Percentiles rank a stretch among this genome's conserved stretches.
phyloP scores from a whole-genome alignment of 2,888 invertebrate genomes.

The Melanargia galathea region DNA sequence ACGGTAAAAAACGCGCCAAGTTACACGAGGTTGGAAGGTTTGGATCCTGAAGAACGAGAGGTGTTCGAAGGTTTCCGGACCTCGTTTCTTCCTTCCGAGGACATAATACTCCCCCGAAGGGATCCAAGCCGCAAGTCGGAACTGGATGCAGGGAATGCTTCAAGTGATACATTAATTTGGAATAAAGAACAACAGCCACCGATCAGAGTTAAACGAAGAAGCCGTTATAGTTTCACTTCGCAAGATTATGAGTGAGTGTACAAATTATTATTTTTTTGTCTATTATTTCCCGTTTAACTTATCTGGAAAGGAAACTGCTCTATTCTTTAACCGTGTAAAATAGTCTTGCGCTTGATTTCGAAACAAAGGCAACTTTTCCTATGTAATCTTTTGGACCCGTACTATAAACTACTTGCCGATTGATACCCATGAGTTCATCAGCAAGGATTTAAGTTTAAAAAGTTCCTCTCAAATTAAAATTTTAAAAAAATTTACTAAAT shows the following conservation, averaged over 20 bases:
- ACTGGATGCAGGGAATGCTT: slow-evolving; percentile 55
- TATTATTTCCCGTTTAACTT: not conserved
- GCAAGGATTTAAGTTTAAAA: too few species aligned
- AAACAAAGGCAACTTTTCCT: not conserved
- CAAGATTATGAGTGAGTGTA: slow-evolving; percentile 64
- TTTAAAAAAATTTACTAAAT: too few species aligned
- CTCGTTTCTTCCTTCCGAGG: slow-evolving; percentile 83
- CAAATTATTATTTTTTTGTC: not conserved
- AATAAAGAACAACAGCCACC: slow-evolving; percentile 48
- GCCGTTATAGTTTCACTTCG: slow-evolving; percentile 56
- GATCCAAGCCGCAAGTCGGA: slow-evolving; percentile 48
- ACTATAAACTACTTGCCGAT: too few species aligned
- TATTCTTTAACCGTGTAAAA: not conserved
- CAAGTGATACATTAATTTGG: slow-evolving; percentile 64
- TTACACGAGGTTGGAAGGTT: slow-evolving; percentile 64
- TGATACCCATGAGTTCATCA: too few species aligned
- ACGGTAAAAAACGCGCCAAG: slow-evolving; percentile 64
- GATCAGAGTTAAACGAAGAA: slow-evolving; percentile 65
- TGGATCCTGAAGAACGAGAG: slow-evolving; percentile 81
- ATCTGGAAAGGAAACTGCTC: not conserved
- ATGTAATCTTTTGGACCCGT: not conserved
- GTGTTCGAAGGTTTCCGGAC: slow-evolving; percentile 84
- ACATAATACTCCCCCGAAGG: slow-evolving; percentile 67
- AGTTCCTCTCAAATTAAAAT: too few species aligned
- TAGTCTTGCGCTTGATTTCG: not conserved